phyloP scores from a whole-genome alignment of 1,140 invertebrate species.

The Drosophila eugracilis region DNA sequence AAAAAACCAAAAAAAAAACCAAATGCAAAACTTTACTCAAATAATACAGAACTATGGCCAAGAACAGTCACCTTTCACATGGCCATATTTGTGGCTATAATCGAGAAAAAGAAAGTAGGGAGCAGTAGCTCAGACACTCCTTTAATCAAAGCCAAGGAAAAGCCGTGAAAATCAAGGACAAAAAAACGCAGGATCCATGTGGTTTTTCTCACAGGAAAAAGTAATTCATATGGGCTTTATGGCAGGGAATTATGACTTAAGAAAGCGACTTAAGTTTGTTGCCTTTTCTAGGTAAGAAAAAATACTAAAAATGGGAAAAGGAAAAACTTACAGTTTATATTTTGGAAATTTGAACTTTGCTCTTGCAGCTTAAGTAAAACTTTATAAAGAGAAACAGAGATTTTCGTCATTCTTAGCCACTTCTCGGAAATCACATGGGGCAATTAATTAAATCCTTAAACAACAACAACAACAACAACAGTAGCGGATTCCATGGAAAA shows the following conservation, averaged over 20 bases:
- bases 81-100: background rate
- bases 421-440: conserved; percentile 2
- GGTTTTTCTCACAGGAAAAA: no score
- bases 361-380: background rate
- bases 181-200: background rate
- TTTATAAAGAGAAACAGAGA: background rate
- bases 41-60: conserved; percentile 6
- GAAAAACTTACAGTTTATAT: no score
- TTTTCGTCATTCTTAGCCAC: background rate
- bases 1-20: background rate
- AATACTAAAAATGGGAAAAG: no score
- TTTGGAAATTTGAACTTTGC: no score
- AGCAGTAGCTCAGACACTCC: background rate
- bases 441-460: conserved; percentile 8
- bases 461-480: no score
- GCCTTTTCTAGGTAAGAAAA: no score
- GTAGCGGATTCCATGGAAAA: background rate
- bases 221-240: no score
- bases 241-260: no score
- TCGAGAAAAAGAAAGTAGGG: background rate
- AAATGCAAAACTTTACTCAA: conserved; percentile 14
- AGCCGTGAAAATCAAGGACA: background rate
- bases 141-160: background rate
- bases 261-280: no score
- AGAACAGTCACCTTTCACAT: background rate